A percentile compares a stretch with the other conserved stretches of the same genome.
Conservation (phyloP, 2,888 invertebrate genomes). For the Drosophila pseudotakahashii region DNA sequence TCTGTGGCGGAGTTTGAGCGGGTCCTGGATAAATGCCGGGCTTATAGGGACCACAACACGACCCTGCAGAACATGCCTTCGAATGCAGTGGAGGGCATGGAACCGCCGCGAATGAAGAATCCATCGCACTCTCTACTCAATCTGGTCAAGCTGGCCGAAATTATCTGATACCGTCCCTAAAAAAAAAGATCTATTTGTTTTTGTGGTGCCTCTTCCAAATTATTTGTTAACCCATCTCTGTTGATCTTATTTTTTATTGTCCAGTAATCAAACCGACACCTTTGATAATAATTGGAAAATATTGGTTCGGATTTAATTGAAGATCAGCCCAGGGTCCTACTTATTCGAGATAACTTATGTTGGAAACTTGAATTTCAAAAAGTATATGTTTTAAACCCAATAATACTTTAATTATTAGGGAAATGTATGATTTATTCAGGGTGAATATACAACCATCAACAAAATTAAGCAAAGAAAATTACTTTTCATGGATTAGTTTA, state of each 20-base stretch:
- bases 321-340: too few relatives aligned
- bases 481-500: too few relatives aligned
- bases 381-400: background rate
- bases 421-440: too few relatives aligned
- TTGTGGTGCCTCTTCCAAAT: conserved; percentile 30
- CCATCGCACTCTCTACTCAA: conserved; percentile 49
- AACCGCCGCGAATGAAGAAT: conserved; percentile 2
- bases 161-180: conserved; percentile 37
- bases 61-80: background rate
- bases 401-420: background rate
- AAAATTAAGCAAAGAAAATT: too few relatives aligned
- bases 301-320: background rate
- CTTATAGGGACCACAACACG: conserved; percentile 6
- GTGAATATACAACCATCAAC: too few relatives aligned
- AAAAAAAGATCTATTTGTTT: background rate
- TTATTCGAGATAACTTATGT: background rate
- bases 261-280: background rate
- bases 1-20: conserved; percentile 44
- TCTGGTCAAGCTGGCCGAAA: conserved; percentile 51
- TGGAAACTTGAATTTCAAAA: background rate
- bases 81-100: background rate
- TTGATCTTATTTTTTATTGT: background rate
- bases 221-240: background rate
- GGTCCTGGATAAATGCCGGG: conserved; percentile 54
- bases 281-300: background rate